Percentiles rank a stretch among this genome's conserved stretches.
phyloP scores from a whole-genome alignment of 2,888 invertebrate species.

The Drosophila meridiana region DNA sequence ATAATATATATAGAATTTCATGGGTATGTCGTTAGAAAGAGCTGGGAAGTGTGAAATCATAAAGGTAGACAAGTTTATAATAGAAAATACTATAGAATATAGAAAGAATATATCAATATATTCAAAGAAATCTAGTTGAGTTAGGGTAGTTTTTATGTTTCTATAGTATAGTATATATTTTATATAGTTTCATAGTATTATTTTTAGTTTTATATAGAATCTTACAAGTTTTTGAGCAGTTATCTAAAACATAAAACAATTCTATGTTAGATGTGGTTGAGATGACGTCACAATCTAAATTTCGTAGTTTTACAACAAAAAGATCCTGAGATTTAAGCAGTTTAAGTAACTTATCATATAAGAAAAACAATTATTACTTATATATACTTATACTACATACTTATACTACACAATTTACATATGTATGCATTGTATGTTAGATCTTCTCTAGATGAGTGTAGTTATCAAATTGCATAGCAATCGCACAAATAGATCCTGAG shows the following conservation, averaged over 20 bases:
- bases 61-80: background rate
- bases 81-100: background rate
- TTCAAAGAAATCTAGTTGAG: background rate
- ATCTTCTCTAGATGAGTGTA: background rate
- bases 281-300: background rate
- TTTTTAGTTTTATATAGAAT: background rate
- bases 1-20: background rate
- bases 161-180: background rate
- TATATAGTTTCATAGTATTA: background rate
- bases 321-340: conserved; percentile 2
- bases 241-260: background rate
- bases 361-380: background rate
- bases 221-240: too few relatives aligned
- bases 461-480: background rate
- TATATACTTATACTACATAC: too few relatives aligned
- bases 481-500: background rate
- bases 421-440: background rate
- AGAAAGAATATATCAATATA: background rate
- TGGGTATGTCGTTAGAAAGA: background rate
- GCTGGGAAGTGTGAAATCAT: background rate
- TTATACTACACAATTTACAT: too few relatives aligned
- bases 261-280: background rate
- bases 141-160: background rate
- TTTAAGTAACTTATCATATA: background rate
- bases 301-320: background rate